Conservation (phyloP, 1,140 invertebrate species). For the Linepithema humile region DNA sequence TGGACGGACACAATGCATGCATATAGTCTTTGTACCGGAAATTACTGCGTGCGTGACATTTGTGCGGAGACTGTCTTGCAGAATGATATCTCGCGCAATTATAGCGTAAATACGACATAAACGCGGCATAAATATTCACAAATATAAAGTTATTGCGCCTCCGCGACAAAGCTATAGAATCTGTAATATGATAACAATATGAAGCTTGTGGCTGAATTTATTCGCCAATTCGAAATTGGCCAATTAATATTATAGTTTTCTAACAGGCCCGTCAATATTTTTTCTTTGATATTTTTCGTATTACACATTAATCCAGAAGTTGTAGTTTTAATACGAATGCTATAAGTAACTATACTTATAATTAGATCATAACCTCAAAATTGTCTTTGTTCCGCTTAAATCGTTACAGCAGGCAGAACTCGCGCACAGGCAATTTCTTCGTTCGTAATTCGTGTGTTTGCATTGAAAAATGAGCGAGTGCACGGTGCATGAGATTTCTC, state of each 20-base stretch:
- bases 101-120: conserved; percentile 23
- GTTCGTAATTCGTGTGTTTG: conserved; percentile 54
- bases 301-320: background rate
- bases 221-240: background rate
- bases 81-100: conserved; percentile 42
- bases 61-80: conserved; percentile 6
- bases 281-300: too few relatives aligned
- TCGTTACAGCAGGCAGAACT: conserved; percentile 11
- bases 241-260: background rate
- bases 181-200: background rate
- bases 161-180: background rate
- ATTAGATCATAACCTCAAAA: conserved; percentile 24
- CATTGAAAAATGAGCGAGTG: conserved; percentile 55
- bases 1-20: conserved; percentile 19
- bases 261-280: background rate
- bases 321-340: background rate
- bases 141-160: background rate
- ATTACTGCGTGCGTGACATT: conserved; percentile 45
- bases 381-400: conserved; percentile 37
- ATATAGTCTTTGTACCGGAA: conserved; percentile 45
- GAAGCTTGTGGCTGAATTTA: background rate
- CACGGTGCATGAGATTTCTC: conserved; percentile 53
- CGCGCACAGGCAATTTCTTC: conserved; percentile 34
- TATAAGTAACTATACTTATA: background rate
- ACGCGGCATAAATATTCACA: conserved; percentile 12